Base-by-base conservation (phyloP, 1,140 invertebrate species). In the Diplogasteroides magnus region DNA sequence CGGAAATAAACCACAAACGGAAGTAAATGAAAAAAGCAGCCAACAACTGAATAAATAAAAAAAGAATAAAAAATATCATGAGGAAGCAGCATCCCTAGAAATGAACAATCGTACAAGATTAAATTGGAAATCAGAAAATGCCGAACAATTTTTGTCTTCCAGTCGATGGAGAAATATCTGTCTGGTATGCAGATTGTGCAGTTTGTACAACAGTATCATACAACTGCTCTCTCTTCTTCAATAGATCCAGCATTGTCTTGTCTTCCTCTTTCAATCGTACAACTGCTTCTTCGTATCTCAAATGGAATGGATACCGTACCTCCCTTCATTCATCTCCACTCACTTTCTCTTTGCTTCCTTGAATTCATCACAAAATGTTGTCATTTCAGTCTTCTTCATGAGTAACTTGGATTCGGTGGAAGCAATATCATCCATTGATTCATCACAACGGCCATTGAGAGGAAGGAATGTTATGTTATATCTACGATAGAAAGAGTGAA, bases 341-440 rank as follows among this genome's bases (percentile, higher is more conserved):
- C 31, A 81, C 77, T 76, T 81, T 32, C 72, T 78, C 69, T 82
- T 82, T 2, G 77, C 60, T 1, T 81, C 78, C 48, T 76, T 77
- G 74, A 78, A 82, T 57, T 82, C 81, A 55, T 65, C 76, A 63
- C 82, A 79, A 58, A 82, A 82, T 29, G 68, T 56, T 1, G 32
- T 6, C 80, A 82, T 83, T 25, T 82, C 81, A n/a, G 61, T 68
- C 37, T 80, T 82, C 26, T 82, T 83, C 15, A 64, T 27, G 1
- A 66, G 29, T 29, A 82, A 55, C 27, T 57, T 32, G 2, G 72
- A 72, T 57, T 80, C 80, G 3, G 77, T 13, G 19, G 59, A 31
- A 29, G 60, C 74, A 55, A 82, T 77, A n/a, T 69, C 73, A 13
- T 69, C 61, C 15, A 80, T 61, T 0, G 58, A 61, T 31, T 73